Base-by-base conservation (phyloP, 2,888 invertebrate species). In the Syrista parreyssii region DNA sequence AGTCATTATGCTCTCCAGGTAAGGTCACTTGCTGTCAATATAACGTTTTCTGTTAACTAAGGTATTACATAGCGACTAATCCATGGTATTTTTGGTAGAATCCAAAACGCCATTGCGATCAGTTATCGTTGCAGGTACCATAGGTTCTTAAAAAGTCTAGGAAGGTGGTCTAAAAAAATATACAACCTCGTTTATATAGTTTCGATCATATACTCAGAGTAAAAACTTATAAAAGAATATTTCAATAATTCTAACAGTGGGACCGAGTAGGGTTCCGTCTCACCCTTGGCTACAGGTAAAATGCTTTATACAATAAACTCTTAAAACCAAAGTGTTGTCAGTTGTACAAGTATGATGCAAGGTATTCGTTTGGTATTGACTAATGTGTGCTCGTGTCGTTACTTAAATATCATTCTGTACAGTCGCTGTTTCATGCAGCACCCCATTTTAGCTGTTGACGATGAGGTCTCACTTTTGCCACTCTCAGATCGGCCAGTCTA, bases 221-320 rank as follows among this genome's bases (percentile, higher is more conserved):
- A 76, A 75, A 76, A 79, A 76, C 80, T 77, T 81, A 81, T 75
- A 77, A 77, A 76, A 81, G 68, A 74, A 23, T 55, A 55, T 55
- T 23, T 55, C 23, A 23, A 9, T 55, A 55, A 55, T 55, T 55
- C 55, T 55, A 55, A 55, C 23, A 55, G 23, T 40, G 23, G 15
- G 55, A 55, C 23, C 23, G 55, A 55, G 6, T 55, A 55, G 2
- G 23, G 55, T 9, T 55, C 23, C 23, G 75, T 81, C 82, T 83
- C 75, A 81, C 82, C 78, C 82, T 86, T 82, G 81, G 82, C 83
- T 86, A 81, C 82, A 81, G 79, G 82, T 80, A 81, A 86, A 87
- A 86, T 84, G 84, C 82, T 88, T 87, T 87, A 83, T 87, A 86
- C 87, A 86, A 85, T 85, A 83, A 86, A 82, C 78, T 78, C 79